phyloP scores from a whole-genome alignment of 2,888 invertebrate genomes.

The Fragum whitleyi region DNA sequence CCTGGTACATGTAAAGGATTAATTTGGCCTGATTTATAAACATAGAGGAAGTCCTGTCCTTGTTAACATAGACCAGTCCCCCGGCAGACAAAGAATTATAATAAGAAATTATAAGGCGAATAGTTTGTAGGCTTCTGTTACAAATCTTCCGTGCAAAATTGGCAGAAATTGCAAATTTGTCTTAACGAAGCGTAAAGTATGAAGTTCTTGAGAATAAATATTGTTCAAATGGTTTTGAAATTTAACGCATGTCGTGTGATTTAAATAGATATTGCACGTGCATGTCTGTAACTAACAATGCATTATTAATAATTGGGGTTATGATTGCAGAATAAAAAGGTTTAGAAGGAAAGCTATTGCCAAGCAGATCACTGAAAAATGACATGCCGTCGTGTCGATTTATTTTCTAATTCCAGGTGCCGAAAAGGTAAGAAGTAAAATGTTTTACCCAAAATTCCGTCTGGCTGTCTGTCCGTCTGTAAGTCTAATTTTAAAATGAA shows the following conservation, averaged over 20 bases:
- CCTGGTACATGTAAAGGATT: no score
- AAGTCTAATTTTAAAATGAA: no score
- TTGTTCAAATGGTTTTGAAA: constrained; percentile 18
- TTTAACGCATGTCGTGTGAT: constrained; percentile 20
- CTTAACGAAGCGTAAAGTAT: constrained; percentile 55
- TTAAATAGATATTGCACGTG: constrained; percentile 11
- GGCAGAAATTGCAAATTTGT: constrained; percentile 60
- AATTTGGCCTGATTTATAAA: constrained; percentile 52
- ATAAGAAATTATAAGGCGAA: constrained; percentile 45
- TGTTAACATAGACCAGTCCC: constrained; percentile 16
- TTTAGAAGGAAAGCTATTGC: no score
- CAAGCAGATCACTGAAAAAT: no score
- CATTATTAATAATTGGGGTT: neutral
- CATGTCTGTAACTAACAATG: neutral
- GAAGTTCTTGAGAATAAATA: constrained; percentile 46
- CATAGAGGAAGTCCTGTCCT: constrained; percentile 25
- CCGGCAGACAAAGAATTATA: constrained; percentile 49
- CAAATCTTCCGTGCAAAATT: constrained; percentile 58
- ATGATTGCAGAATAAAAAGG: no score
- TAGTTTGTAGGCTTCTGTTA: constrained; percentile 47
- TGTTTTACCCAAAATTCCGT: no score
- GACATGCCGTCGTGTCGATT: no score
- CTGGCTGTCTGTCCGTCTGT: no score
- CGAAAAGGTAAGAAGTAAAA: no score
- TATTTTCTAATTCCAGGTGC: no score